Evolutionary conservation across 2,797 vertebrate species (phyloP).

Genomic region (Sternarchorhynchus goeldii): DNA sequence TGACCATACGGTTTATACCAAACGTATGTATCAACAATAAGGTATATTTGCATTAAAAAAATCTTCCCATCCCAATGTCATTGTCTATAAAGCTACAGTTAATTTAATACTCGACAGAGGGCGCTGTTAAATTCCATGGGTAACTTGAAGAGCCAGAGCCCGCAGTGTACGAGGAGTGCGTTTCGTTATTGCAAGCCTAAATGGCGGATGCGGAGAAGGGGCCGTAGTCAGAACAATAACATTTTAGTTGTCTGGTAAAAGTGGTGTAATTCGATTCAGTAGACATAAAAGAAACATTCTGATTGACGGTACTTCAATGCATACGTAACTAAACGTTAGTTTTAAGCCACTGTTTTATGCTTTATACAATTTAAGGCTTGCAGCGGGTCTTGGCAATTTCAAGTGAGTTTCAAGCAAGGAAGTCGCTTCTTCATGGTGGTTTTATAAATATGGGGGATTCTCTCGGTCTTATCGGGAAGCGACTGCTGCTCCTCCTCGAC

Average conservation of each 20-base stretch:
- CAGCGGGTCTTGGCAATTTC: slow-evolving; percentile 33
- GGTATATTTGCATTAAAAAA: too few species aligned
- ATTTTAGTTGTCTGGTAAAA: slow-evolving; percentile 47
- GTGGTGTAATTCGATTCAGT: background rate
- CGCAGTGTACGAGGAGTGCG: slow-evolving; percentile 76
- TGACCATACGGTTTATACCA: too few species aligned
- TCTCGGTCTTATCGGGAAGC: slow-evolving; percentile 88
- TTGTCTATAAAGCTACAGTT: background rate
- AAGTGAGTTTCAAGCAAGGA: slow-evolving; percentile 69
- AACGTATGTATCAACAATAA: too few species aligned
- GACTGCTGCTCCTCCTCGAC: slow-evolving; percentile 81
- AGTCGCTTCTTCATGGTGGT: slow-evolving; percentile 75
- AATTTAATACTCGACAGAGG: slow-evolving; percentile 13
- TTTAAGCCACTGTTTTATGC: background rate
- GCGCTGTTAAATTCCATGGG: slow-evolving; percentile 14
- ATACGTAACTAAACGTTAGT: slow-evolving; percentile 1
- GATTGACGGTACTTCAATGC: slow-evolving; percentile 3
- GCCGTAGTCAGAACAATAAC: slow-evolving; percentile 78
- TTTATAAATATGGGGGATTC: slow-evolving; percentile 83
- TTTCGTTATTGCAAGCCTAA: slow-evolving; percentile 81
- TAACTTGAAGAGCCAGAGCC: slow-evolving; percentile 30
- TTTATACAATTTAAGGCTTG: slow-evolving; percentile 24
- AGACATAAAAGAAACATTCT: background rate
- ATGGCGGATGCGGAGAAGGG: slow-evolving; percentile 80
- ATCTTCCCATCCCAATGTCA: too few species aligned